Percentiles rank a stretch among this genome's conserved stretches.
These are phyloP conservation scores for Sarcophaga subvicina DNA, from an alignment of 2,888 invertebrate genomes.

Conservation along the genomic window DNA sequence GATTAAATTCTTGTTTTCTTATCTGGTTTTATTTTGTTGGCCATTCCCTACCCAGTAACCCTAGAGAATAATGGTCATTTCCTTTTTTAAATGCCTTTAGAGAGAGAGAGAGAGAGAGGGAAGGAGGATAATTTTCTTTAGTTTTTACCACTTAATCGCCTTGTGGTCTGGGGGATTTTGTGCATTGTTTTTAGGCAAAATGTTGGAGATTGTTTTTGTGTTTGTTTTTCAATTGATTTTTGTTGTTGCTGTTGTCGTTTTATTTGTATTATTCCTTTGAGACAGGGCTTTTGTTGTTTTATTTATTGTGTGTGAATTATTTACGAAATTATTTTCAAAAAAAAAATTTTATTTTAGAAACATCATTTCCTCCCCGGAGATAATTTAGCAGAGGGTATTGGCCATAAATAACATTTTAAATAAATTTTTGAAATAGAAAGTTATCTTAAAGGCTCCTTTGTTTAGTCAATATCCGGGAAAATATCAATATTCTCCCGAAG, in stretches of 20 bases:
- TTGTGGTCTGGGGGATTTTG: conserved; percentile 28
- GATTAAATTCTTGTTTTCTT: background rate
- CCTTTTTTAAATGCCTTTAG: background rate
- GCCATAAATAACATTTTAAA: too few relatives aligned
- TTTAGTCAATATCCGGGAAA: too few relatives aligned
- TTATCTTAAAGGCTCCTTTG: too few relatives aligned
- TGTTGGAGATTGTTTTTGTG: background rate
- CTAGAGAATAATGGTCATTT: background rate
- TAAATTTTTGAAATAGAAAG: too few relatives aligned
- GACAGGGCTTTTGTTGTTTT: background rate
- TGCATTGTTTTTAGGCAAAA: background rate
- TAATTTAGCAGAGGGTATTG: too few relatives aligned
- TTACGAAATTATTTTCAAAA: background rate
- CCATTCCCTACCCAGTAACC: background rate
- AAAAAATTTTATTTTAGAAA: background rate
- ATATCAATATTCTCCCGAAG: too few relatives aligned
- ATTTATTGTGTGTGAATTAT: background rate
- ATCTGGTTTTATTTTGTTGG: background rate
- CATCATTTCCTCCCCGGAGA: too few relatives aligned
- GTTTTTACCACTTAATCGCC: conserved; percentile 17
- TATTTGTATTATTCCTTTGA: background rate
- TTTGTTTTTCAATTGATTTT: background rate
- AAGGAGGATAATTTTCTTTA: background rate
- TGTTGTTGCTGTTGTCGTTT: background rate
- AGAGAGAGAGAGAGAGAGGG: background rate